Evolutionary conservation across 2,888 invertebrate genomes (phyloP), one percentile per base, ranked within the genome.

Genomic region (Rapana venosa): DNA sequence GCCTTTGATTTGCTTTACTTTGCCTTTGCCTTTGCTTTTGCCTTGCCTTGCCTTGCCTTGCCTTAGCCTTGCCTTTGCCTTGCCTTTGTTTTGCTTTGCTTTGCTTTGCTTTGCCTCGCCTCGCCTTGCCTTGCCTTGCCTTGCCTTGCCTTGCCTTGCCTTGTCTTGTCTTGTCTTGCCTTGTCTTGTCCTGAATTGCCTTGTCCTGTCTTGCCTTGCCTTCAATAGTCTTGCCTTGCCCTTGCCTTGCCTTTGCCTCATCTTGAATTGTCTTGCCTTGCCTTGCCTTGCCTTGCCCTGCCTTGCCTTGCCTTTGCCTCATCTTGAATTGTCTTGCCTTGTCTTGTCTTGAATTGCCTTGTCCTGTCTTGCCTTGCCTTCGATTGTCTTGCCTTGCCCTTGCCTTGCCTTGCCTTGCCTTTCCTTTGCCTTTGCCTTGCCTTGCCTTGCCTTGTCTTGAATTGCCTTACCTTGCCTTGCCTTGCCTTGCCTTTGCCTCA

Each of bases 291-390:
- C 58, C 84, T 79, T 17, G 79, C 35, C 32, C 11, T 11, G 47
- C 36, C 36, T 36, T 2, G 83, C 83, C 83, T 83, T 58, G 81
- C 79, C 88, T 56, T 17, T n/a, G 88, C 77, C 79, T 77, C 26
- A 79, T 36, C 88, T 74, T 35, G 87, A 47, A 32, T 90, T 66
- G 81, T 58, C 84, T 90, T 56, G 83, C 85, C 90, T 83, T 47
- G 47, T 36, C 74, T 88, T 32, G 61, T 66, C 61, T 87, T 26
- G 87, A 66, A 32, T 87, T 26, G 87, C 87, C 61, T 70, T 35
- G 66, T 36, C 35, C 35, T 26, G 87, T 35, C 70, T 36, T 13
- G 70, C 32, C 87, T 70, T 1, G 87, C 66, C 70, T 70, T 11
- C 66, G 36, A 35, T 61, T 26, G 87, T 66, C 87, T 66, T 35